Base-by-base conservation (phyloP, 2,113 vertebrate genomes). In the Corydoras maculifer region DNA sequence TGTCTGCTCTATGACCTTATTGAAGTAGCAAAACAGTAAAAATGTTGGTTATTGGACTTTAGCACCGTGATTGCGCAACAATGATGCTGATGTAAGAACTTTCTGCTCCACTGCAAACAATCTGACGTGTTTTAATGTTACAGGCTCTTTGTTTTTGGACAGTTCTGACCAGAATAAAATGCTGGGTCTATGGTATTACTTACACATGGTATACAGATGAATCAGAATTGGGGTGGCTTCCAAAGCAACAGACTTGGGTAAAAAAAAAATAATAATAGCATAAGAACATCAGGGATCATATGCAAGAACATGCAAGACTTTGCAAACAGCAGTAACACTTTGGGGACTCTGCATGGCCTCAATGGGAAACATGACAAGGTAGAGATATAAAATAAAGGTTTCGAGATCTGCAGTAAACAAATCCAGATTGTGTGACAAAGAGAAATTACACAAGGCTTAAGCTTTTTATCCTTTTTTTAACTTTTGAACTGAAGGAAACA, bases 231-330 rank as follows among this genome's bases (percentile, higher is more conserved):
- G n/a, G 29, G 8, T 32, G 54, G 3, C 53, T 51, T 7, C 11
- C 7, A 51, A 51, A 51, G 35, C 9, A 35, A 35, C 31, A 29
- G 8, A 66, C 12, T 32, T 32, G 8, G 18, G 15, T 65, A 13
- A 9, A 55, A 66, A 32, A 11, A 3, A 9, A 9, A 9, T 48
- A 11, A 62, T 31, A 13, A 12, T 14, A 43, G 14, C n/a, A 10
- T 30, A 31, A 66, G 15, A 9, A 58, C 30, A 57, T 10, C 15
- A 9, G 12, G 15, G 65, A 58, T 15, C 54, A 43, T 9, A 18
- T 49, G 66, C 55, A 68, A 68, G 48, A 53, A 12, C 15, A 48
- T 10, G 66, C 66, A 58, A 68, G 54, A 55, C 54, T 55, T 68
- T 68, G 32, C 66, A 68, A 5, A 43, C n/a, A 48, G 5, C 31